Conservation (phyloP, 2,113 vertebrate species). For the Calyptomena viridis region DNA sequence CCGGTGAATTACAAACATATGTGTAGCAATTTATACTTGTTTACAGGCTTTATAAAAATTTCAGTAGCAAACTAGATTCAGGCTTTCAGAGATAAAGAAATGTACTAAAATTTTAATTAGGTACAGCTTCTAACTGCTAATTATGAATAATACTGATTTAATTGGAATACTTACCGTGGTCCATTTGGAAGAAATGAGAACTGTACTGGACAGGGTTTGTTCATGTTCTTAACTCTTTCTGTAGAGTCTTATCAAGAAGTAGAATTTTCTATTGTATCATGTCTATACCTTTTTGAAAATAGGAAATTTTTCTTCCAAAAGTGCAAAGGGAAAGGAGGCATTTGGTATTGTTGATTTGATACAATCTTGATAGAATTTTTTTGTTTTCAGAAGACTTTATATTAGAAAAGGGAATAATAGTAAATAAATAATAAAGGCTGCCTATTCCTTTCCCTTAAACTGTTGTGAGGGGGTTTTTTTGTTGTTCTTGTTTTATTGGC, state of each 20-base stretch:
- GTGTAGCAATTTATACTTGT: conserved; percentile 30
- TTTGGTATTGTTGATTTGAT: neutral
- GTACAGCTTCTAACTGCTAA: conserved; percentile 25
- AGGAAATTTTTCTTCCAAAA: neutral
- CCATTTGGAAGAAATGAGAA: neutral
- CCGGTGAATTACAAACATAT: neutral
- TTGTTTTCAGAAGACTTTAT: neutral
- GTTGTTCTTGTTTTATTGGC: neutral
- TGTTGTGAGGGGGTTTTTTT: neutral
- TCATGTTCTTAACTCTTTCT: neutral
- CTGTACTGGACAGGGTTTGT: neutral
- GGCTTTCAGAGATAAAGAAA: conserved; percentile 43
- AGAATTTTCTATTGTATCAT: neutral
- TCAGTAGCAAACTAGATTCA: conserved; percentile 34
- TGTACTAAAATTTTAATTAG: conserved; percentile 62
- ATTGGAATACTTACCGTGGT: conserved; percentile 2
- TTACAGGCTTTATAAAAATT: conserved; percentile 59
- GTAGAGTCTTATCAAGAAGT: neutral
- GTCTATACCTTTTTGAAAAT: neutral
- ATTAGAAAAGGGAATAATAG: too few species aligned
- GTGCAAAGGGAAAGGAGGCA: neutral
- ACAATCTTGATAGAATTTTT: neutral
- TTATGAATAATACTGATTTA: conserved; percentile 43
- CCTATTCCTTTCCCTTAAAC: neutral
- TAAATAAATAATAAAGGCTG: neutral